Evolutionary conservation across 2,888 invertebrate genomes (phyloP), one percentile per base, ranked within the genome.

Genomic region (Labia minor): DNA sequence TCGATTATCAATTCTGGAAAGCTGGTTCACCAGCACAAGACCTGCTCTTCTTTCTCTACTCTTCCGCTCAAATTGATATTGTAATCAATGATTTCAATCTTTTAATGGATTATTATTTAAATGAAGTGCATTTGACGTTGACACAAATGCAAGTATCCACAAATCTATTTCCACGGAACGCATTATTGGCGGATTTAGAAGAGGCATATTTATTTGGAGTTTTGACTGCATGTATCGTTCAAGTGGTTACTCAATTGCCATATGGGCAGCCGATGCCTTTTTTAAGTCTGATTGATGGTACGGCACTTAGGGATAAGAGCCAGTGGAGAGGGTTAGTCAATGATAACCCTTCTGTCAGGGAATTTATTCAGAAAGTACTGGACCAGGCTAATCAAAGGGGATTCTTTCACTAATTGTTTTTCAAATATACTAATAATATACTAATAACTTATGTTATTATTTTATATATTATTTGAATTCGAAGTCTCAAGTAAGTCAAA

Each of bases 41-140:
- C 49, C 65, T 70, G 21, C 67, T 66, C n/a, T 69, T 67, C 37
- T 70, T 70, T 67, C 21, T 70, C 37, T 19, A 37, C 61, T 68
- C 69, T 1, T 66, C 66, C 61, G 61, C 21, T n/a, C 21, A 37
- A n/a, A 19, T 37, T 18, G 65, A 66, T 19, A 61, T 67, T 37
- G 14, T 49, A 8, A 26, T 26, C 8, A 18, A 16, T n/a, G 10
- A 61, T 18, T 61, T 37, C 8, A 65, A 62, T 1, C 19, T 65
- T 20, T 21, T 67, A 11, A 19, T 21, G 10, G 62, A 49, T 18
- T 67, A 65, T 26, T 33, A 67, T 16, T 14, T 49, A 49, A n/a
- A 11, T 16, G 49, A 49, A 49, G 49, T 49, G 14, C 49, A 49
- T 49, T 3, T 8, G 2, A 14, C 49, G 3, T 49, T 49, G 16